Evolutionary conservation across 35 echinoderm and acorn worm species (phyloP), one percentile per base, ranked within the genome.

Genomic region (Hemicentrotus pulcherrimus): DNA sequence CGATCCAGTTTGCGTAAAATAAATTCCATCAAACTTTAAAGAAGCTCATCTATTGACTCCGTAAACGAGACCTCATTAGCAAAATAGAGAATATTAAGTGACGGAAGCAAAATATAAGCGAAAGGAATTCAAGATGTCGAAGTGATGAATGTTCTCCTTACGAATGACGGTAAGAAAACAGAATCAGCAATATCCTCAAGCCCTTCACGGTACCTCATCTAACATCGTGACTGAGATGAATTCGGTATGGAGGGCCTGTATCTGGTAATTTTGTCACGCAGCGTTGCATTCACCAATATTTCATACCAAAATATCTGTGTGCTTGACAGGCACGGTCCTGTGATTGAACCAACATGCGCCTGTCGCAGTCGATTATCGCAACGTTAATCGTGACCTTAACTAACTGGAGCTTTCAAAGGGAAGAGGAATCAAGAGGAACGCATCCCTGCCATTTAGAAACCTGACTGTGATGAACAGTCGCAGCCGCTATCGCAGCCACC

Each of bases 271-370:
- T 47, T 90, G 46, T 47, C 88, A 90, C 46, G 88, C 88, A 46
- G 88, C 19, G 88, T 90, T 78, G 65, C 65, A 90, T 90, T 47
- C 32, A 90, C 32, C 88, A 33, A 90, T 90, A 45, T 90, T 90
- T 90, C 88, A 90, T 45, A 47, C 88, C 88, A 90, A 45, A 88
- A 90, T 90, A 90, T 90, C 46, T 32, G 11, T 90, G 32, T 90
- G 88, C 32, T 35, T 45, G 88, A 47, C 88, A 90, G 88, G 16
- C 88, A 45, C 19, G 88, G 32, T 33, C 12, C 88, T 13, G 46
- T 90, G 88, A 90, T 90, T 90, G 88, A 47, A 90, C 32, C 88
- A 90, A 90, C 88, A 90, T 90, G 88, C 88, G 88, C 88, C 32
- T 90, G 88, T 90, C 88, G 46, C 32, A 33, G 32, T 90, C 46